phyloP scores from a whole-genome alignment of 2,113 vertebrate species.

The Emydocephalus ijimae region DNA sequence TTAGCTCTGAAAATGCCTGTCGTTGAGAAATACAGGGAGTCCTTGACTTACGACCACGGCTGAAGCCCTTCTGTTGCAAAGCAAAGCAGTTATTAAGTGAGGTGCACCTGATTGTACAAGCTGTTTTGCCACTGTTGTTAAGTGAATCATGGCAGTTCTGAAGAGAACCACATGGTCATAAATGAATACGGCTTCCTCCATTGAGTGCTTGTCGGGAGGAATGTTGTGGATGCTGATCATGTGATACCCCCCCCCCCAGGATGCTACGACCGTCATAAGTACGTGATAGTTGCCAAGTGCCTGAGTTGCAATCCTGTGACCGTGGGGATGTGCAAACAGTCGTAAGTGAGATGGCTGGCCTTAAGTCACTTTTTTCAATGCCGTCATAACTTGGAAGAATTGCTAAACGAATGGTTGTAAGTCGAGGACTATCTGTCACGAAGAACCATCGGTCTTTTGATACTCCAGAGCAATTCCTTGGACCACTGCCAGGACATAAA shows the following conservation, averaged over 20 bases:
- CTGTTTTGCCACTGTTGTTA: neutral
- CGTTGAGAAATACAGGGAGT: neutral
- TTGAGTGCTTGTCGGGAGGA: neutral
- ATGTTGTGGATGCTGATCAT: neutral
- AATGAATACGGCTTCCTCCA: neutral
- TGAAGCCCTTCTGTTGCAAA: neutral
- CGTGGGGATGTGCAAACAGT: neutral
- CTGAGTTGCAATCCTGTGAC: no score
- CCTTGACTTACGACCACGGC: neutral
- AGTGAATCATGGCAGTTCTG: neutral
- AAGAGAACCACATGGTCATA: neutral
- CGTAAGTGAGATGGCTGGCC: no score
- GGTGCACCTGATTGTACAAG: neutral
- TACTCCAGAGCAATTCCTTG: neutral
- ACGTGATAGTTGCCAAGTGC: no score
- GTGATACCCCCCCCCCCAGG: no score
- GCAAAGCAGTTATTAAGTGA: neutral
- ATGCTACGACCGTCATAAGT: no score
- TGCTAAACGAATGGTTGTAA: neutral
- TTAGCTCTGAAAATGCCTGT: neutral
- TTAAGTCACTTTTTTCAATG: neutral
- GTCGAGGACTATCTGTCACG: neutral
- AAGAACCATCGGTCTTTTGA: neutral
- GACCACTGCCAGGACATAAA: neutral
- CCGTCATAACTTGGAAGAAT: neutral